Evolutionary conservation across 2,113 vertebrate genomes (phyloP).

Genomic region (Fregata magnificens): DNA sequence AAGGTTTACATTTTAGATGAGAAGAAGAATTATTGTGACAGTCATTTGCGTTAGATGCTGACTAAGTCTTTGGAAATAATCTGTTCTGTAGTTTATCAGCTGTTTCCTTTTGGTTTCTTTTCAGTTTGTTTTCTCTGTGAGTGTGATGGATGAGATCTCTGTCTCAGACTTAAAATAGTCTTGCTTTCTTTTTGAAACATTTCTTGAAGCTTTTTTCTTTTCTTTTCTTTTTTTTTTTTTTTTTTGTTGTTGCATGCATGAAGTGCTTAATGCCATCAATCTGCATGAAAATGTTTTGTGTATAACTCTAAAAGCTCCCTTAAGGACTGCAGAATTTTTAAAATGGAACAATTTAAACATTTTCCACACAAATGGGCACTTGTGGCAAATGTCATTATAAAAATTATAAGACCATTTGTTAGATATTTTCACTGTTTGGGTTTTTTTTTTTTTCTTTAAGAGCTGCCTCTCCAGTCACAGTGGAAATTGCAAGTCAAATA

Average conservation of each 20-base stretch:
- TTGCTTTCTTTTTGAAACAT: conserved; percentile 15
- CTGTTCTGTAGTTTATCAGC: background rate
- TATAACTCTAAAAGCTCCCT: conserved; percentile 44
- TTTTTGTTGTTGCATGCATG: background rate
- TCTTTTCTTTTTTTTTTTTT: background rate
- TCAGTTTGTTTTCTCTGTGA: background rate
- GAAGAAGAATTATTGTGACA: background rate
- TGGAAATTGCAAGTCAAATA: background rate
- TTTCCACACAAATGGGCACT: conserved; percentile 49
- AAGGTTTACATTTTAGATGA: background rate
- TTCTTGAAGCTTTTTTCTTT: conserved; percentile 41
- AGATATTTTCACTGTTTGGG: background rate
- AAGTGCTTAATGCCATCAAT: conserved; percentile 60
- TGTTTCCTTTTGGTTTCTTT: conserved; percentile 15
- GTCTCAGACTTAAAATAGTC: background rate
- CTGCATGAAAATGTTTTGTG: conserved; percentile 54
- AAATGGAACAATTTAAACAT: conserved; percentile 63
- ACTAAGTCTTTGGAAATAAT: background rate
- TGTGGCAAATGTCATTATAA: conserved; percentile 23
- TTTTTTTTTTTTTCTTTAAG: background rate
- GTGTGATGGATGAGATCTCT: background rate
- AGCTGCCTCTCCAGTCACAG: background rate
- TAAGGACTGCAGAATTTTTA: conserved; percentile 36
- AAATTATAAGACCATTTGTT: background rate
- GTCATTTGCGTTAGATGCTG: background rate